Evolutionary conservation across 1,140 invertebrate genomes (phyloP).

Genomic region (Zaprionus inermis): DNA sequence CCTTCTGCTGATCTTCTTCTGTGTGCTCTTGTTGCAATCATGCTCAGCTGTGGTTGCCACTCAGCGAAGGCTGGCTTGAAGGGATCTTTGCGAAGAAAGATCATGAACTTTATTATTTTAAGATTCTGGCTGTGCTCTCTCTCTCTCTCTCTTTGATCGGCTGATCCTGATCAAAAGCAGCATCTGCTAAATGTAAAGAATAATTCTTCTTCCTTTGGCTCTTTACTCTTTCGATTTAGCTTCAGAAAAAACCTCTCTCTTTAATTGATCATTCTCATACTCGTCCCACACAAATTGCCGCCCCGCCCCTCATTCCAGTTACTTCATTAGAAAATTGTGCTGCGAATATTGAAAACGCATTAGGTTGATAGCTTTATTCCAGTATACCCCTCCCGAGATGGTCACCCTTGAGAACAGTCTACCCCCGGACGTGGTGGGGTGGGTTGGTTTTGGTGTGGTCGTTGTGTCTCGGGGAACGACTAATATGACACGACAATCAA

Average conservation of each 20-base stretch:
- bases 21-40: not conserved
- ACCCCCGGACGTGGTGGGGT: not conserved
- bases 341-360: slow-evolving; percentile 72
- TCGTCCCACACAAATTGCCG: too few species aligned
- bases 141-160: not conserved
- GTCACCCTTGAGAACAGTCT: slow-evolving; percentile 19
- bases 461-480: not conserved
- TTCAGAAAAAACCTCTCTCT: not conserved
- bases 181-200: too few species aligned
- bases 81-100: not conserved
- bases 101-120: not conserved
- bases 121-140: not conserved
- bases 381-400: not conserved
- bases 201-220: too few species aligned
- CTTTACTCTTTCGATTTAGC: too few species aligned
- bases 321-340: slow-evolving; percentile 67
- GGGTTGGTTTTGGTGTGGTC: too few species aligned
- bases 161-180: too few species aligned
- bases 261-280: not conserved
- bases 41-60: not conserved
- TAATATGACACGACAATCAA: slow-evolving; percentile 47
- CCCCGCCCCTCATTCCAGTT: too few species aligned
- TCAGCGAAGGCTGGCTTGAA: not conserved
- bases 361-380: slow-evolving; percentile 71
- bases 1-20: not conserved